Conservation (phyloP, 2,113 vertebrate genomes). For the Panthera leo region DNA sequence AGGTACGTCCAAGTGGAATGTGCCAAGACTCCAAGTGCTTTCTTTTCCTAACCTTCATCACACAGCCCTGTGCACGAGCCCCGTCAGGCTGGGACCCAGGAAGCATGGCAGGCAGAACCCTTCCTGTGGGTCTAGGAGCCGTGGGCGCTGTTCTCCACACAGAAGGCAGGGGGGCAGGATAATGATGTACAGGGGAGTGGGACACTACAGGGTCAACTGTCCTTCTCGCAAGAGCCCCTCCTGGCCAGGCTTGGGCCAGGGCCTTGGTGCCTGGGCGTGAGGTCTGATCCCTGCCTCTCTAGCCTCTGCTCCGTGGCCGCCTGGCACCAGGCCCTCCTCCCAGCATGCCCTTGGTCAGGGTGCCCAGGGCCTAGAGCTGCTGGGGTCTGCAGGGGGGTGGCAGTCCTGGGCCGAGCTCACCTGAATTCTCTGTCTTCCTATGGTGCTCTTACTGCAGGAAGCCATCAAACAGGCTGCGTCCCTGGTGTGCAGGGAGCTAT, state of each 20-base stretch:
- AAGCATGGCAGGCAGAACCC: neutral
- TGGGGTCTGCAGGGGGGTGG: too few relatives aligned
- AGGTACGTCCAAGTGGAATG: neutral
- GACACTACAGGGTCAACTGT: neutral
- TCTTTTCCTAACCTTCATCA: neutral
- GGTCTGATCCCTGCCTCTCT: neutral
- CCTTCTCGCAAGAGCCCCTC: neutral
- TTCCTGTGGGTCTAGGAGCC: neutral
- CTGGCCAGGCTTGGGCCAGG: neutral
- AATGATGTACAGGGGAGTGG: neutral
- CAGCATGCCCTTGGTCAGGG: neutral
- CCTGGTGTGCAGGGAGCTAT: neutral
- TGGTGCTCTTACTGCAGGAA: fast-evolving
- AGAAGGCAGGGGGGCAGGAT: neutral
- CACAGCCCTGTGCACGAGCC: neutral
- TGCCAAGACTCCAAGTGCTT: neutral
- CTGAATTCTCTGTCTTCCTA: fast-evolving
- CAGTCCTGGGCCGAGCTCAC: neutral
- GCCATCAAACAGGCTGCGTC: fast-evolving
- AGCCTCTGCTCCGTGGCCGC: neutral
- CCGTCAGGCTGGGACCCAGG: neutral
- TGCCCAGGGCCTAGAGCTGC: neutral
- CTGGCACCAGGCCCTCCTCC: neutral
- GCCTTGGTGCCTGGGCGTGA: neutral
- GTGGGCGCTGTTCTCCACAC: neutral